Evolutionary conservation across 2,797 vertebrate genomes (phyloP).

Genomic region (Amblyopsis hoosieri): DNA sequence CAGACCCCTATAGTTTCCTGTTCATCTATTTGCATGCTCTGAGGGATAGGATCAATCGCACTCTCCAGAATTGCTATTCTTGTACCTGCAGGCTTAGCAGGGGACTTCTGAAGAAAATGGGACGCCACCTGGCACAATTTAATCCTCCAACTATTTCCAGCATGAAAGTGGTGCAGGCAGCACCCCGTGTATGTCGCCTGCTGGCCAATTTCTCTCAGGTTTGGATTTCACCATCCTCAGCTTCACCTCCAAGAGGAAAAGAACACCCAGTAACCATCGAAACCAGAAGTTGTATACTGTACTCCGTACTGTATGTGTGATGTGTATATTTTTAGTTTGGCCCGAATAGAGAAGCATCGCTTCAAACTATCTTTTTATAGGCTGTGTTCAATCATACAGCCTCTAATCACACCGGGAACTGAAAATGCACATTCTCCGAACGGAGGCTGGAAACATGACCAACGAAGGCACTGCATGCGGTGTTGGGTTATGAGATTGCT

Average conservation of each 20-base stretch:
- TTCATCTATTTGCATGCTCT: slow-evolving; percentile 40
- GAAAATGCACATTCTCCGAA: too few species aligned
- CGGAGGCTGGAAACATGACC: too few species aligned
- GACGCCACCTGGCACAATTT: slow-evolving; percentile 69
- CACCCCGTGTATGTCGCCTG: slow-evolving; percentile 14
- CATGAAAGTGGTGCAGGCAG: slow-evolving; percentile 25
- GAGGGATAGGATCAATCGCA: slow-evolving; percentile 63
- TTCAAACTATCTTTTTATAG: too few species aligned
- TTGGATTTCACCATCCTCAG: slow-evolving; percentile 19
- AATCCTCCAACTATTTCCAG: slow-evolving; percentile 58
- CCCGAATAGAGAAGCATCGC: too few species aligned
- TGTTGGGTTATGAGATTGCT: too few species aligned
- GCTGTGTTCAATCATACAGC: too few species aligned
- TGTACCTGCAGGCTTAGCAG: slow-evolving; percentile 61
- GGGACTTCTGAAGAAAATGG: slow-evolving; percentile 66
- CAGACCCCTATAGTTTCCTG: slow-evolving; percentile 29
- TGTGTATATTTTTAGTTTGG: slow-evolving; percentile 3
- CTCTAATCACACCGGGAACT: too few species aligned
- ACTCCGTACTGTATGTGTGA: too few species aligned
- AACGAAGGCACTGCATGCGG: too few species aligned
- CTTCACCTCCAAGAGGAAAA: slow-evolving; percentile 19
- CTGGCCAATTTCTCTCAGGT: slow-evolving; percentile 28
- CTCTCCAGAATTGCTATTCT: slow-evolving; percentile 60
- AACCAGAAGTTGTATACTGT: slow-evolving; percentile 1
- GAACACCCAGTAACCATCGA: slow-evolving; percentile 17